Conservation (phyloP, 2,797 vertebrate genomes). For the Phataginus tetradactyla region DNA sequence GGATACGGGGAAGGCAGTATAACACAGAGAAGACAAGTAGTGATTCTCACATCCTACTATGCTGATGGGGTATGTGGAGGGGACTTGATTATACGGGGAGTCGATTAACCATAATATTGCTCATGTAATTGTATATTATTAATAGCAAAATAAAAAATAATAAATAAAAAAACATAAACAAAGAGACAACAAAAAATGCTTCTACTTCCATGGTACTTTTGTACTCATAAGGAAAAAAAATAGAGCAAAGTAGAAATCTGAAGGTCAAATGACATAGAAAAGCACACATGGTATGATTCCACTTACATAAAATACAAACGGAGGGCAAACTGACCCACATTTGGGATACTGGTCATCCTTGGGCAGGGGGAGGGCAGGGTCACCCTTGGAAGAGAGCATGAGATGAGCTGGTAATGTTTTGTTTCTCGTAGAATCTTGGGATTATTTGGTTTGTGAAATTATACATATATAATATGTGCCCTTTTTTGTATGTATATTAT, state of each 20-base stretch:
- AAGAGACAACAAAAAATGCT: background rate
- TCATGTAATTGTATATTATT: too few species aligned
- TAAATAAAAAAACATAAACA: too few species aligned
- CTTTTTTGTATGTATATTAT: background rate
- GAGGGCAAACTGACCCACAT: background rate
- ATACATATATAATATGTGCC: background rate
- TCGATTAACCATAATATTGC: too few species aligned
- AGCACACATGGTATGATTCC: background rate
- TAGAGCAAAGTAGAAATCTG: background rate
- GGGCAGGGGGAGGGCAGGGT: background rate
- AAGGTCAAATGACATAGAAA: background rate
- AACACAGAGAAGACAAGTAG: too few species aligned
- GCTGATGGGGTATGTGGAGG: too few species aligned
- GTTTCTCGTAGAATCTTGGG: background rate
- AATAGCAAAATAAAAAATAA: too few species aligned
- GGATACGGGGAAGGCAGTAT: too few species aligned
- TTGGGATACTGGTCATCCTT: background rate
- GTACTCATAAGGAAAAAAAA: background rate
- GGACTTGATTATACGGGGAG: too few species aligned
- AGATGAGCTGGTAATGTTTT: rapidly evolving
- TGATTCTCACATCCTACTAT: too few species aligned
- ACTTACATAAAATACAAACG: background rate
- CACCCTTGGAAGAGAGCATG: background rate
- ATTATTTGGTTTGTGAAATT: background rate
- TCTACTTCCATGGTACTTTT: background rate